phyloP scores from a whole-genome alignment of 2,888 invertebrate species.

The Dicranocentrus wangi region DNA sequence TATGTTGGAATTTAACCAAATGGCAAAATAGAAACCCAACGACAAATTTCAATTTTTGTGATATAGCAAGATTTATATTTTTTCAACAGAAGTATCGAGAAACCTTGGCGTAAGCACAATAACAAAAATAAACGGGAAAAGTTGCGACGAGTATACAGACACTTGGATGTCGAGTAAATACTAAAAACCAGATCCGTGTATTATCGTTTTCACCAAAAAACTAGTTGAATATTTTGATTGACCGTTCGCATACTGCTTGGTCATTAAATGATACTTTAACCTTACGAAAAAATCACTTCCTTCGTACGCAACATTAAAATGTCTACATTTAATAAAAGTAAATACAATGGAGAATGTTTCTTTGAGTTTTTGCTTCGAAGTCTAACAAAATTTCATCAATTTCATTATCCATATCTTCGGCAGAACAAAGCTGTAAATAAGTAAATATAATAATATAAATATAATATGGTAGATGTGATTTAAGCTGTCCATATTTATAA shows the following conservation, averaged over 20 bases:
- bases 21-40: no score
- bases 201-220: no score
- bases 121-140: slow-evolving; percentile 95
- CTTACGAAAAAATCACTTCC: no score
- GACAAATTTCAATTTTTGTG: no score
- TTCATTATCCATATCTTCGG: slow-evolving; percentile 96
- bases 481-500: no score
- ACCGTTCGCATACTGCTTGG: no score
- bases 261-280: no score
- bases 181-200: no score
- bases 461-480: background rate
- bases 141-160: slow-evolving; percentile 86
- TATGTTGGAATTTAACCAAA: no score
- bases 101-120: slow-evolving; percentile 86
- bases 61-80: no score
- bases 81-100: slow-evolving; percentile 79
- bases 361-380: slow-evolving; percentile 90
- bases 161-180: slow-evolving; percentile 80
- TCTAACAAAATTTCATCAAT: slow-evolving; percentile 96
- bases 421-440: slow-evolving; percentile 82
- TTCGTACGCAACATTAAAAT: no score
- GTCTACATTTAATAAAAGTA: slow-evolving; percentile 78
- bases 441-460: slow-evolving; percentile 24
- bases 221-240: no score
- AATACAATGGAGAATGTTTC: slow-evolving; percentile 93